Conservation (phyloP, 1,140 invertebrate genomes). For the Lordiphosa clarofinis region DNA sequence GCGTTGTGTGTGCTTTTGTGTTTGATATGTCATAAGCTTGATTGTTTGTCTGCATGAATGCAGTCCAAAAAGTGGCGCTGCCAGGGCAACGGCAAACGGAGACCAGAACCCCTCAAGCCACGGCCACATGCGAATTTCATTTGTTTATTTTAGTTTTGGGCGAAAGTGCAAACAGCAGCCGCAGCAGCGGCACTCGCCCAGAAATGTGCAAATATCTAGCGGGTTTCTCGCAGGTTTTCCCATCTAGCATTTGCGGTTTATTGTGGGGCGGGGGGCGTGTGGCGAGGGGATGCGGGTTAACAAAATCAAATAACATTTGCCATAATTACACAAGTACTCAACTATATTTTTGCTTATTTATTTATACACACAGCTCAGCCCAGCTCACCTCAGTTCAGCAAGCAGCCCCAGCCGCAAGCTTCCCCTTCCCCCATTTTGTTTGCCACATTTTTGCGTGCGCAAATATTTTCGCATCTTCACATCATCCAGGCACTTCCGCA, state of each 20-base stretch:
- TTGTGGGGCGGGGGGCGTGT: not conserved
- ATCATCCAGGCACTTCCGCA: slow-evolving; percentile 41
- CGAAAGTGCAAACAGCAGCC: slow-evolving; percentile 49
- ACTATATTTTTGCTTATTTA: slow-evolving; percentile 52
- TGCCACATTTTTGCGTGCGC: slow-evolving; percentile 45
- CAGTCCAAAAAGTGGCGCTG: slow-evolving; percentile 7
- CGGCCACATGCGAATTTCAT: slow-evolving; percentile 32
- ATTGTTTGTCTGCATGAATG: slow-evolving; percentile 20
- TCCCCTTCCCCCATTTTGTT: slow-evolving; percentile 14
- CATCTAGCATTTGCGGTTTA: slow-evolving; percentile 6
- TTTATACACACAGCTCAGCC: slow-evolving; percentile 14
- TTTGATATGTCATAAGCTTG: slow-evolving; percentile 41
- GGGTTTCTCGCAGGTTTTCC: slow-evolving; percentile 7
- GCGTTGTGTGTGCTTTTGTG: slow-evolving; percentile 32
- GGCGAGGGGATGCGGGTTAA: slow-evolving; percentile 9
- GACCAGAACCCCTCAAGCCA: not conserved
- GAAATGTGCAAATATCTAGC: slow-evolving; percentile 46
- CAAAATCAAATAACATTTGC: slow-evolving; percentile 54
- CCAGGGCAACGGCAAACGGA: not conserved
- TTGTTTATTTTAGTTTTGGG: slow-evolving; percentile 28
- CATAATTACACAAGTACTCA: slow-evolving; percentile 54
- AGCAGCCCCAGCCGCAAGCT: not conserved
- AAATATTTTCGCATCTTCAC: slow-evolving; percentile 46
- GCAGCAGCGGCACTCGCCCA: slow-evolving; percentile 25
- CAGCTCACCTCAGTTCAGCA: not conserved